These are phyloP conservation scores for Anomalospiza imberbis DNA, from an alignment of 2,797 vertebrate species.

Conservation along the genomic window DNA sequence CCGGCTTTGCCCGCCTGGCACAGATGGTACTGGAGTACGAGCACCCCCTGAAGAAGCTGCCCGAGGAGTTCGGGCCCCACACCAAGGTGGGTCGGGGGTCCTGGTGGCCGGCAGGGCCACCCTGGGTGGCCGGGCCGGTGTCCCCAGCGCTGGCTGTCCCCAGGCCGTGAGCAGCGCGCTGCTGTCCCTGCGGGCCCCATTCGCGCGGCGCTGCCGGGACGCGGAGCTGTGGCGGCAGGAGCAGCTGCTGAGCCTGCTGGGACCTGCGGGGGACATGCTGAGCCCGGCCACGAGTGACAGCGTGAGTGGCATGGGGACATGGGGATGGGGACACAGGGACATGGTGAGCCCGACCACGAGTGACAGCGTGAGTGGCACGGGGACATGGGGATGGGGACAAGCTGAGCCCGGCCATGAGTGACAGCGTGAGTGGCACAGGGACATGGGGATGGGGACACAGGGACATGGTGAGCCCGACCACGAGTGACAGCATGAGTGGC, in stretches of 20 bases:
- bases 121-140: no score
- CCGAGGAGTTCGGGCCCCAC: slow-evolving; percentile 92
- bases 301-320: no score
- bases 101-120: no score
- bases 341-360: no score
- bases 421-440: no score
- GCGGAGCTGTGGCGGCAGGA: slow-evolving; percentile 89
- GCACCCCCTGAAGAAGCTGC: slow-evolving; percentile 89
- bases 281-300: slow-evolving; percentile 69
- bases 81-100: slow-evolving; percentile 76
- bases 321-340: no score
- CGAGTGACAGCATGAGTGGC: no score
- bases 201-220: slow-evolving; percentile 84
- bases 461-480: no score
- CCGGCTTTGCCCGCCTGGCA: slow-evolving; percentile 85
- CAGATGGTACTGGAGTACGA: slow-evolving; percentile 95
- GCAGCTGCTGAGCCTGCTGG: slow-evolving; percentile 89
- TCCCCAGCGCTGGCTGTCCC: background rate
- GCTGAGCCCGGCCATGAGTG: slow-evolving; percentile 75
- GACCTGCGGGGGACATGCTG: slow-evolving; percentile 81
- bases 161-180: slow-evolving; percentile 89
- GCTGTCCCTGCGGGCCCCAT: slow-evolving; percentile 83
- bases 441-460: no score
- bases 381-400: no score
- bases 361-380: no score